Evolutionary conservation across 2,113 vertebrate species (phyloP).

Genomic region (Bungarus multicinctus): DNA sequence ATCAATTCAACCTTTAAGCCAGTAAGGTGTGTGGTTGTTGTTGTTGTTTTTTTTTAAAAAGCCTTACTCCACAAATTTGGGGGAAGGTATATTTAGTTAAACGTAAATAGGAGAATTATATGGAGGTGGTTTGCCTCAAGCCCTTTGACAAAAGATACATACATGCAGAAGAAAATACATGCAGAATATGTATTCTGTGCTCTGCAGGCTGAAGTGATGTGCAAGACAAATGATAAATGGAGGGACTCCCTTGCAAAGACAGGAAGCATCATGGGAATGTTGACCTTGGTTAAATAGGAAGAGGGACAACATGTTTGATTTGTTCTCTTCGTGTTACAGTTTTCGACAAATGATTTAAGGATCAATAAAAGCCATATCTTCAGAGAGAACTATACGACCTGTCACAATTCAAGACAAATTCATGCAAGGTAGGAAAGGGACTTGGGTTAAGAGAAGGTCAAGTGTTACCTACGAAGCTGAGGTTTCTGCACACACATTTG

Average conservation of each 20-base stretch:
- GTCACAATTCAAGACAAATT: conserved; percentile 42
- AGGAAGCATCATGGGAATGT: conserved; percentile 2
- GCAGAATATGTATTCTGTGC: conserved; percentile 29
- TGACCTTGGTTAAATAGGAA: conserved; percentile 33
- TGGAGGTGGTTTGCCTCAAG: background rate
- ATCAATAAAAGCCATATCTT: conserved; percentile 40
- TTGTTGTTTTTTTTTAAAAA: background rate
- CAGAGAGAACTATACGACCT: conserved; percentile 17
- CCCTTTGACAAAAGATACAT: conserved; percentile 9
- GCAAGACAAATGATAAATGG: background rate
- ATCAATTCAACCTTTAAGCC: conserved; percentile 33
- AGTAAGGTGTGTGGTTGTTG: background rate
- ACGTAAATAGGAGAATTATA: conserved; percentile 17
- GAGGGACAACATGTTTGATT: conserved; percentile 9
- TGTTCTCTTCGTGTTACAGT: background rate
- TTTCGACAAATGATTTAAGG: conserved; percentile 17
- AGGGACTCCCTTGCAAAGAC: conserved; percentile 10
- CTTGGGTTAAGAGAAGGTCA: conserved; percentile 44
- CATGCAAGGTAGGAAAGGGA: conserved; percentile 24
- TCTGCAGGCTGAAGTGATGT: fast-evolving
- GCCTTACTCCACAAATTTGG: conserved; percentile 21
- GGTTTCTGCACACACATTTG: conserved; percentile 17
- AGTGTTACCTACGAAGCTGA: conserved; percentile 34
- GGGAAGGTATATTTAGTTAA: conserved; percentile 33
- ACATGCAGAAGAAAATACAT: background rate